Conservation (phyloP, 2,797 vertebrate species). For the Epinephelus awoara region DNA sequence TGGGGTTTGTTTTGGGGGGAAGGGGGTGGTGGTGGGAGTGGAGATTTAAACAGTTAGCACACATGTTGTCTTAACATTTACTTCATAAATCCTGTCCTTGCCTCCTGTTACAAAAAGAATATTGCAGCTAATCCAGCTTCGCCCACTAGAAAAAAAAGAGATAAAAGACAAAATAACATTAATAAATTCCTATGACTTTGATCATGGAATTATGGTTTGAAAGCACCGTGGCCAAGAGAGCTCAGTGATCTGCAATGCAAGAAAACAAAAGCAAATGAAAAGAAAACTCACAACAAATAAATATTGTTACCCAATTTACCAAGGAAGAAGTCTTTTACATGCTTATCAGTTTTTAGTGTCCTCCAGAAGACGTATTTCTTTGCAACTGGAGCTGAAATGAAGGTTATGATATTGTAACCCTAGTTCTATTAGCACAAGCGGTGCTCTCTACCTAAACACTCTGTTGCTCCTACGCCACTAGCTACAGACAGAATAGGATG, state of each 20-base stretch:
- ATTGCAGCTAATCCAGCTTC: background rate
- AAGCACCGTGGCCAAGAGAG: background rate
- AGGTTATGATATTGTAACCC: background rate
- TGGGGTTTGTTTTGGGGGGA: conserved; percentile 66
- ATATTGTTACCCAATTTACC: background rate
- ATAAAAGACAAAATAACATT: background rate
- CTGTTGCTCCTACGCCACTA: no score
- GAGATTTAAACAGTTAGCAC: conserved; percentile 23
- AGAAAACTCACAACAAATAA: background rate
- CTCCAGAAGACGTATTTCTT: background rate
- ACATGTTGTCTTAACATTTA: background rate
- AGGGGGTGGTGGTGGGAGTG: background rate
- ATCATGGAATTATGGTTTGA: background rate
- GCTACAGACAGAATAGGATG: no score
- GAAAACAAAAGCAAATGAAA: background rate
- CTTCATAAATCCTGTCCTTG: background rate
- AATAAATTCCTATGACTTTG: background rate
- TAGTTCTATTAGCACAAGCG: no score
- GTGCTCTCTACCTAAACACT: no score
- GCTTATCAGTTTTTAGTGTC: background rate
- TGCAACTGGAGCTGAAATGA: background rate
- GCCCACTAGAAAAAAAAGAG: background rate
- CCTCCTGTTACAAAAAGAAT: background rate
- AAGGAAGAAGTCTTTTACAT: background rate
- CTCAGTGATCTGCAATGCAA: background rate